These are phyloP conservation scores for Hypomecis atomaria DNA, from an alignment of 2,888 invertebrate genomes.

Conservation along the genomic window DNA sequence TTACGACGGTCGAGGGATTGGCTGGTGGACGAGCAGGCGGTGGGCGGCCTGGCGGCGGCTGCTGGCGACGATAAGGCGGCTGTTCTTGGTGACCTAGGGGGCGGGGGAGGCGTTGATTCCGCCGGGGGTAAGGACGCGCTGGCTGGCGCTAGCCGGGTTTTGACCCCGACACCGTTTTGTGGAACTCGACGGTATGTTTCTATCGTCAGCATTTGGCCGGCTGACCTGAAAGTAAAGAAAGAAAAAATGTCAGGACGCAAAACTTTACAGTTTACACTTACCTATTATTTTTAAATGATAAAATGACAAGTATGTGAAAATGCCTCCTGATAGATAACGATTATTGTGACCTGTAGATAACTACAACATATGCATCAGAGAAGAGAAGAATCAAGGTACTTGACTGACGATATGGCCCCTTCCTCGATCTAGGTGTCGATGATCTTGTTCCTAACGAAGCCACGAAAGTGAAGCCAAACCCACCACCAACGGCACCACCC, in stretches of 20 bases:
- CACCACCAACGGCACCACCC: no score
- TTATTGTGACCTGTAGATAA: no score
- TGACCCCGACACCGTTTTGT: slow-evolving; percentile 68
- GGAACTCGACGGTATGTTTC: slow-evolving; percentile 89
- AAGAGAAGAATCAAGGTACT: no score
- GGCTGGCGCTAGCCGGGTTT: slow-evolving; percentile 63
- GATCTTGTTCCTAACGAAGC: no score
- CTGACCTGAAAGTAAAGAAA: slow-evolving; percentile 83
- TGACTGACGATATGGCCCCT: no score
- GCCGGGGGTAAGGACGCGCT: slow-evolving; percentile 52
- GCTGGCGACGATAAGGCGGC: slow-evolving; percentile 71
- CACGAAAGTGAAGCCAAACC: no score
- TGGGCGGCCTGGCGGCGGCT: slow-evolving; percentile 85
- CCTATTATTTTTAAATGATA: no score
- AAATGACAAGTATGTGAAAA: no score
- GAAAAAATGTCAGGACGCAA: not conserved
- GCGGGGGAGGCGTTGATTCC: slow-evolving; percentile 75
- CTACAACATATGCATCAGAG: no score
- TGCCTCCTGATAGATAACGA: no score
- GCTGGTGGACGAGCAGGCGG: slow-evolving; percentile 89
- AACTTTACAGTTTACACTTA: no score
- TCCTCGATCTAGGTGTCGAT: no score
- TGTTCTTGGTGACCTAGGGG: slow-evolving; percentile 71
- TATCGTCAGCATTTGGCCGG: slow-evolving; percentile 88
- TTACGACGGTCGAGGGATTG: slow-evolving; percentile 86